phyloP scores from a whole-genome alignment of 2,113 vertebrate genomes.

The Mastomys coucha region DNA sequence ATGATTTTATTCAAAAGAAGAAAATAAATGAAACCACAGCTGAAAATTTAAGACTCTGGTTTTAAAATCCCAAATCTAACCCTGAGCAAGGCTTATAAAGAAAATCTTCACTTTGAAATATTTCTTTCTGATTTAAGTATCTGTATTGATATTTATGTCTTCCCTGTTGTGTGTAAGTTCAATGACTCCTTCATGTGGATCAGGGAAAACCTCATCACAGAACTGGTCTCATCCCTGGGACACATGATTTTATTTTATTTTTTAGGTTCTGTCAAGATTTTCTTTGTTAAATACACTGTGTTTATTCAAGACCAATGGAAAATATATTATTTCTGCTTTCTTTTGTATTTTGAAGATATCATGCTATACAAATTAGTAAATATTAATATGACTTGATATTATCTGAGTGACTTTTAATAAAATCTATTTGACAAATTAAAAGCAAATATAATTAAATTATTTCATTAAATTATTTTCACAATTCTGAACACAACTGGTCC shows the following conservation, averaged over 20 bases:
- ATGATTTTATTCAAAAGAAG: slow-evolving; percentile 50
- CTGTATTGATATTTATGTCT: not conserved
- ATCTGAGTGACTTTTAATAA: not conserved
- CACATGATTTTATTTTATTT: not conserved
- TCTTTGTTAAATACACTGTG: not conserved
- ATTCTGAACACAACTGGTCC: not conserved
- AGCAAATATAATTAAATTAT: not conserved
- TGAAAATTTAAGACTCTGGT: not conserved
- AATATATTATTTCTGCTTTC: not conserved
- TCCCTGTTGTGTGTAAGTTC: not conserved
- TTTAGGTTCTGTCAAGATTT: not conserved
- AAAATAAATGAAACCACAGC: slow-evolving; percentile 42
- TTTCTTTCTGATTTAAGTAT: not conserved
- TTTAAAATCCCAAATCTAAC: slow-evolving; percentile 16
- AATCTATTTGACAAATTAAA: not conserved
- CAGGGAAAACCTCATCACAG: not conserved
- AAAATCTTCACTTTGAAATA: not conserved
- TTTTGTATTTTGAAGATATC: not conserved
- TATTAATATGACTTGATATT: not conserved
- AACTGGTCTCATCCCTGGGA: not conserved
- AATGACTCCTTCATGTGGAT: not conserved
- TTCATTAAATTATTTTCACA: not conserved
- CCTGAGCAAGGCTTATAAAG: slow-evolving; percentile 31
- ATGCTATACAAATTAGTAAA: not conserved
- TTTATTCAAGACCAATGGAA: not conserved